A percentile compares a stretch with the other conserved stretches of the same genome.
Evolutionary conservation across 2,888 invertebrate species (phyloP).

Genomic region (Micropterix aruncella): DNA sequence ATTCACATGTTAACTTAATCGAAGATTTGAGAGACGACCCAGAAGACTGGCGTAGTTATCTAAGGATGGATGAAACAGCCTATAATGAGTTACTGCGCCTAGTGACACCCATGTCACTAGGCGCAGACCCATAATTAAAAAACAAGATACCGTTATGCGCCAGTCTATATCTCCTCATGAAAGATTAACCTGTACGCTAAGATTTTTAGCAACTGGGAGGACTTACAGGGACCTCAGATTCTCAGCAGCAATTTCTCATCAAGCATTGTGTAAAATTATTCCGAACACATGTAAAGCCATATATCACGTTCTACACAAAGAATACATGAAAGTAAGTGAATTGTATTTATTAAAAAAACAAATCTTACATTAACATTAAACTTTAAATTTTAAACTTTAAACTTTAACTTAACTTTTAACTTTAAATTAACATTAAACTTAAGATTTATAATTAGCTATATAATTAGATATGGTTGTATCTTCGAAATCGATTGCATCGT

Average conservation of each 20-base stretch:
- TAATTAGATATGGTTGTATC: background rate
- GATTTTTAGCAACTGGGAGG: background rate
- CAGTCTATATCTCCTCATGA: background rate
- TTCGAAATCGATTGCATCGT: background rate
- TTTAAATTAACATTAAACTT: background rate
- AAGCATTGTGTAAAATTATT: background rate
- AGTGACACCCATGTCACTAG: background rate
- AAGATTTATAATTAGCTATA: background rate
- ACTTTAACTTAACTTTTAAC: too few species aligned
- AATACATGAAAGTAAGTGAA: background rate
- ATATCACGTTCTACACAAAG: background rate
- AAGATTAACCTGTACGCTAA: background rate
- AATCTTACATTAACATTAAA: too few species aligned
- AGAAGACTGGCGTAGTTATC: background rate
- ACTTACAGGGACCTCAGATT: background rate
- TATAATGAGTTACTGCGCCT: slow-evolving; percentile 1
- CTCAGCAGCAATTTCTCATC: slow-evolving; percentile 1
- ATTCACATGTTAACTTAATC: background rate
- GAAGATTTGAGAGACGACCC: background rate
- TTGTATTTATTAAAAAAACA: background rate
- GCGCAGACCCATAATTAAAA: too few species aligned
- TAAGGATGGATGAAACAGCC: slow-evolving; percentile 1
- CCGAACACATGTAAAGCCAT: background rate
- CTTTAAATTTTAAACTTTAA: too few species aligned
- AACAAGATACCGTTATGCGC: too few species aligned